Conservation (phyloP, 2,888 invertebrate genomes). For the Polymixis lichenea region DNA sequence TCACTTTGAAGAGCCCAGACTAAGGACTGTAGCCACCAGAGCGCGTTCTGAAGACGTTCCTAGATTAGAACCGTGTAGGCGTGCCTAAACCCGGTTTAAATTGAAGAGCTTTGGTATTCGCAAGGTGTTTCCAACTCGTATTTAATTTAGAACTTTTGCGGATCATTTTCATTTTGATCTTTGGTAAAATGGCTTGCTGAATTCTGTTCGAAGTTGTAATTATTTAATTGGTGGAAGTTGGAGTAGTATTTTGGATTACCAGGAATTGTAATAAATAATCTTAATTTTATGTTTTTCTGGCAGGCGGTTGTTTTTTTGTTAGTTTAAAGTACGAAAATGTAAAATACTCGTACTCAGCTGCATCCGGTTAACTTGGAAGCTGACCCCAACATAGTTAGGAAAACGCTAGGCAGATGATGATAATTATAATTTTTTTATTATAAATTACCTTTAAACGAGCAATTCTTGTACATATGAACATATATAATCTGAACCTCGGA, state of each 20-base stretch:
- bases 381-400: too few relatives aligned
- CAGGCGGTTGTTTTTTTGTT: too few relatives aligned
- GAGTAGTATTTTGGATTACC: background rate
- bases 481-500: too few relatives aligned
- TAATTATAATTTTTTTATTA: too few relatives aligned
- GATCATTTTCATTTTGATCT: conserved; percentile 51
- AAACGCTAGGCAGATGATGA: too few relatives aligned
- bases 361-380: too few relatives aligned
- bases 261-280: background rate
- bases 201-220: conserved; percentile 9
- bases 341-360: too few relatives aligned
- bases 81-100: conserved; percentile 67
- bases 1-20: conserved; percentile 60
- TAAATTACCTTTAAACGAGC: too few relatives aligned
- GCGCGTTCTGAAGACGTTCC: conserved; percentile 59
- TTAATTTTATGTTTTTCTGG: too few relatives aligned
- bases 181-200: conserved; percentile 36
- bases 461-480: too few relatives aligned
- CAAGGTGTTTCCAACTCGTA: conserved; percentile 47
- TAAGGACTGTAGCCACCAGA: conserved; percentile 55
- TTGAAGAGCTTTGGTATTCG: conserved; percentile 63
- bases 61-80: conserved; percentile 64
- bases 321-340: too few relatives aligned
- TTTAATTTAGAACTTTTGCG: conserved; percentile 65
- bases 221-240: conserved; percentile 13